Base-by-base conservation (phyloP, 2,888 invertebrate species). In the Xanthorhoe spadicearia region DNA sequence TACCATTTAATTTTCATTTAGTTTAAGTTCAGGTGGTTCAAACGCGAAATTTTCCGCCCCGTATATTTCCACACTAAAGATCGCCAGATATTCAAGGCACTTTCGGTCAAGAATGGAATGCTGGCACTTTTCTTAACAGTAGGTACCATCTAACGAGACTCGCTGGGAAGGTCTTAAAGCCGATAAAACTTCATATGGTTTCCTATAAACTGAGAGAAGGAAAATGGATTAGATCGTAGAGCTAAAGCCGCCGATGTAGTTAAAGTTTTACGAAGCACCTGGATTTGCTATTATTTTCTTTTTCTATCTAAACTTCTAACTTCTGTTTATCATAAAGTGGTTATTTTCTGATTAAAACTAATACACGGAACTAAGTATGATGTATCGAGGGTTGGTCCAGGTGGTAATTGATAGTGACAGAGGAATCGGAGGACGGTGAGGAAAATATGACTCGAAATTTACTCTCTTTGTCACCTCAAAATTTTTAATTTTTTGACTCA, bases 71-170 rank as follows among this genome's bases (percentile, higher is more conserved):
- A 73, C 19, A 6, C 68, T 68, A 80, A 82, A 81, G 81, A 83
- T 80, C 80, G 80, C 82, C 79, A 86, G 84, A 86, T 85, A 88
- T 88, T 83, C 83, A 78, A 73, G 84, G 87, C 82, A 85, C 81
- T 87, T 85, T 82, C 78, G 86, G 86, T 81, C 83, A 83, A 82
- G 86, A 86, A 88, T 88, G 87, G 85, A 81, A 83, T 87, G 83
- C 81, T 83, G 85, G 84, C 87, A 88, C 88, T 86, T 86, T 87
- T 85, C 83, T 82, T 84, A 83, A 86, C 83, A 85, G 84, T 85
- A 77, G 77, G 77, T 74, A 57, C 70, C 63, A 38, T 62, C 71
- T 74, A 72, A 74, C 74, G 72, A 74, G 61, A 7, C 59, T 17
- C 50, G 35, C 52, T 15, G 35, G 49, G 63, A 61, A 66, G 32